phyloP scores from a whole-genome alignment of 1,140 invertebrate species.

The Fragariocoptes setiger region DNA sequence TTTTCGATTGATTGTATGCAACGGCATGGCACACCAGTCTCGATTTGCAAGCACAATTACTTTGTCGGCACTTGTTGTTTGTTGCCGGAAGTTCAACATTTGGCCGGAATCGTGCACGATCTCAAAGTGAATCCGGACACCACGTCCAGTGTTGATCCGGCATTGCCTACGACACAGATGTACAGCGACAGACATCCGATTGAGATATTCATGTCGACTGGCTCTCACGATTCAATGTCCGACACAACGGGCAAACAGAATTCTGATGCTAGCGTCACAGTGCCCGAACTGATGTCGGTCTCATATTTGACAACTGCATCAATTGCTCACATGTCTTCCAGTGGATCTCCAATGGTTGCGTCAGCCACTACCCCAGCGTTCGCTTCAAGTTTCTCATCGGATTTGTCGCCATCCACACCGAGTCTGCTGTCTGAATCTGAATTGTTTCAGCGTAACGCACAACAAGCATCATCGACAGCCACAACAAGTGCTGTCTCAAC shows the following conservation, averaged over 20 bases:
- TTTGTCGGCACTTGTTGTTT: constrained; percentile 61
- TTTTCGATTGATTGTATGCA: constrained; percentile 71
- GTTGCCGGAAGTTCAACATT: constrained; percentile 10
- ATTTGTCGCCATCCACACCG: too few species aligned
- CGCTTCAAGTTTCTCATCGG: too few species aligned
- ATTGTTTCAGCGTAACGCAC: too few species aligned
- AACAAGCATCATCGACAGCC: too few species aligned
- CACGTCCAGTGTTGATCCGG: background rate
- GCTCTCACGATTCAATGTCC: background rate
- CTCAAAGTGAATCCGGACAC: background rate
- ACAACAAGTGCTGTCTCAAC: too few species aligned
- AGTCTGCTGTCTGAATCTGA: too few species aligned
- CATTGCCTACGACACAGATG: background rate
- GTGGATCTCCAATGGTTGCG: too few species aligned
- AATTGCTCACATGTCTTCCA: too few species aligned
- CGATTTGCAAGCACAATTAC: constrained; percentile 62
- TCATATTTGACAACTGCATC: too few species aligned
- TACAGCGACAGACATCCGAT: background rate
- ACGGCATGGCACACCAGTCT: constrained; percentile 55
- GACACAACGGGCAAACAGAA: background rate
- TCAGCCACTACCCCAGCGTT: too few species aligned
- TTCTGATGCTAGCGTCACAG: too few species aligned
- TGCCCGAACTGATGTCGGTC: too few species aligned
- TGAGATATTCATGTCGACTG: background rate
- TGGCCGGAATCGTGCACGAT: background rate